phyloP scores from a whole-genome alignment of 2,113 vertebrate genomes.

The Cercopithecus mona region DNA sequence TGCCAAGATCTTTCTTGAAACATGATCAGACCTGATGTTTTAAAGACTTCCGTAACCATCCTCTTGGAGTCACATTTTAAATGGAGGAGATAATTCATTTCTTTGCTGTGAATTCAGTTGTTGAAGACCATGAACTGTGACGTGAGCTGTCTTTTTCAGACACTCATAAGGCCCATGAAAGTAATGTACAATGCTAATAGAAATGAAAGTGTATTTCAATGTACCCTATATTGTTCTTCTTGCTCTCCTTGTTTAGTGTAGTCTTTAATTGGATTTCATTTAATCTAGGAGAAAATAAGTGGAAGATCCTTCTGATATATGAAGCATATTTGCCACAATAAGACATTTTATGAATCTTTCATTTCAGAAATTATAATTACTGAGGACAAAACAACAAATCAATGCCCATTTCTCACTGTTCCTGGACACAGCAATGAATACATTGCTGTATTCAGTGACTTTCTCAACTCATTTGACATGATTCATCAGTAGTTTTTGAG shows the following conservation, averaged over 20 bases:
- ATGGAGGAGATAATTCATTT: not conserved
- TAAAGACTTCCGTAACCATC: not conserved
- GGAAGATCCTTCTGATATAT: not conserved
- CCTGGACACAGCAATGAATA: too few relatives aligned
- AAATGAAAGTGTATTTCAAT: not conserved
- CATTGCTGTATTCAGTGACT: not conserved
- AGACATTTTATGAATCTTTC: not conserved
- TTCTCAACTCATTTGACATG: not conserved
- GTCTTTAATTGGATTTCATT: not conserved
- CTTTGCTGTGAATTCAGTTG: not conserved
- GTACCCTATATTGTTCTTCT: not conserved
- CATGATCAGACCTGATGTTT: not conserved
- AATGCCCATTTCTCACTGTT: too few relatives aligned
- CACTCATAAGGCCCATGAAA: not conserved
- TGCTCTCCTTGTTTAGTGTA: not conserved
- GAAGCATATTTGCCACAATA: not conserved
- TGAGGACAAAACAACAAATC: not conserved
- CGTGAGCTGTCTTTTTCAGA: not conserved
- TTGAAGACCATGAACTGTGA: not conserved
- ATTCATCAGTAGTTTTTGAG: not conserved
- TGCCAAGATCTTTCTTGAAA: not conserved
- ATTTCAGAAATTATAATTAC: not conserved
- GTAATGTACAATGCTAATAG: not conserved
- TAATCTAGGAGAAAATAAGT: not conserved
- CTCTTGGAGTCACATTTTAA: not conserved